Base-by-base conservation (phyloP, 2,113 vertebrate genomes). In the Agelaius phoeniceus region DNA sequence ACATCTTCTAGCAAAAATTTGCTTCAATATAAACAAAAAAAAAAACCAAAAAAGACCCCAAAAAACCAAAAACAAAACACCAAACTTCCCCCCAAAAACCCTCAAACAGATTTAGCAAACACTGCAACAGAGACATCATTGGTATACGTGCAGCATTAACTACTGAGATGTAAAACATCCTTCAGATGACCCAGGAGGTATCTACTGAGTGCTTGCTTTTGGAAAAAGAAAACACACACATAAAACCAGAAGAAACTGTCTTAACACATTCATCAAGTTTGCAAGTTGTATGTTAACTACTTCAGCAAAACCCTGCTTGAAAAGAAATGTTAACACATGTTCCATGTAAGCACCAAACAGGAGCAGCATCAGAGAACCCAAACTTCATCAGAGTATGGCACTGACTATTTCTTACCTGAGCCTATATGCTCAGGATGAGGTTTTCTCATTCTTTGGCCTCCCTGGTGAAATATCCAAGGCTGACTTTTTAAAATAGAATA, bases 131-230 rank as follows among this genome's bases (percentile, higher is more conserved):
- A 85, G 20, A n/a, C 3, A 20, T 22, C 0, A 1, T 19, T 54
- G 46, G 51, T 55, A 55, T 6, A 27, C 6, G 76, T 23, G 68
- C 73, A 77, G 54, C 37, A 59, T 71, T 77, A 89, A 66, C 48
- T 87, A 54, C n/a, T 69, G 28, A 59, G 72, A 91, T 30, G 33
- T 28, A n/a, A 13, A 77, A 37, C 13, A 58, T 41, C 84, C 85
- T 91, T 82, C 67, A 44, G 43, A 69, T 83, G 82, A 92, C 74
- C 71, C 87, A 79, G 28, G n/a, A 96, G 44, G 46, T 65, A 67
- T 23, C 78, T 63, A 79, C 19, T 30, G 33, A 87, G 39, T 7
- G 35, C 44, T 20, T 63, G 13, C 62, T 93, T 93, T 75, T 71
- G 61, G 85, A 76, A 87, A 68, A 74, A 77, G 6, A 24, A 49